phyloP scores from a whole-genome alignment of 2,113 vertebrate genomes.

The Merops nubicus region DNA sequence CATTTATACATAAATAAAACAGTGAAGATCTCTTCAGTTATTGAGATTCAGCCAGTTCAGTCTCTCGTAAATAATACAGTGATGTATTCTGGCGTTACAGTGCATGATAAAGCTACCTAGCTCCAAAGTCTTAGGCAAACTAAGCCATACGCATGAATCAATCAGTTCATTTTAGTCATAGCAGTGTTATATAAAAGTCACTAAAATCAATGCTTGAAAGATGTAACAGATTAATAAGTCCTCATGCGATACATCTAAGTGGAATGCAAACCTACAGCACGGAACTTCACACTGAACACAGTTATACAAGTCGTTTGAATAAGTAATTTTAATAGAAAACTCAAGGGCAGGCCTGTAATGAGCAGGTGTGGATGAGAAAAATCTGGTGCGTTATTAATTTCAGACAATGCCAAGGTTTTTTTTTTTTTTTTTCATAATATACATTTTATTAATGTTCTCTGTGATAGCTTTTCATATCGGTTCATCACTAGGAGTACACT shows the following conservation, averaged over 20 bases:
- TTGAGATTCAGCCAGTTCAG: constrained; percentile 61
- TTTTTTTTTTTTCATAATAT: constrained; percentile 48
- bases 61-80: constrained; percentile 61
- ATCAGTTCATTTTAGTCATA: constrained; percentile 59
- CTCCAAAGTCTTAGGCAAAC: constrained; percentile 44
- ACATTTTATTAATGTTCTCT: constrained; percentile 66
- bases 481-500: constrained; percentile 58
- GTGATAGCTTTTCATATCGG: constrained; percentile 41
- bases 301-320: not conserved
- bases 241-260: not conserved
- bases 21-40: constrained; percentile 59
- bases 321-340: constrained; percentile 42
- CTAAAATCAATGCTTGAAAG: constrained; percentile 44
- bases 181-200: constrained; percentile 19
- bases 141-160: constrained; percentile 56
- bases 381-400: constrained; percentile 38
- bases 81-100: constrained; percentile 59
- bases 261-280: constrained; percentile 5
- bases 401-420: constrained; percentile 24
- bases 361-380: not conserved
- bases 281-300: not conserved
- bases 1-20: constrained; percentile 71
- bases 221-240: not conserved
- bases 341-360: constrained; percentile 14
- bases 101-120: constrained; percentile 59